These are phyloP conservation scores for Chrysolina haemoptera DNA, from an alignment of 2,888 invertebrate species.

Conservation along the genomic window DNA sequence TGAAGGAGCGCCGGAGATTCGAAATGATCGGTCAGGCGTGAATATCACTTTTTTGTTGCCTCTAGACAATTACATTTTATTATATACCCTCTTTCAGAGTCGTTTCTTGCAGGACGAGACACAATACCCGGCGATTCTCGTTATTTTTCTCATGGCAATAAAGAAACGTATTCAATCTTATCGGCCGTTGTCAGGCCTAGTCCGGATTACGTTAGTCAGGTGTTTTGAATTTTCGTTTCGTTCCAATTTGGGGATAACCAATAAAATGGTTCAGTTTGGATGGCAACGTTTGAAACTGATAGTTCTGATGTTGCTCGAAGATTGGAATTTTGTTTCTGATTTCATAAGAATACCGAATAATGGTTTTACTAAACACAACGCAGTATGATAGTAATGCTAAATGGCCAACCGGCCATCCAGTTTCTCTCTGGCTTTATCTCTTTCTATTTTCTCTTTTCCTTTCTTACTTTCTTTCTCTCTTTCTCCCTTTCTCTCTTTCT, in stretches of 20 bases:
- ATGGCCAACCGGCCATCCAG: no score
- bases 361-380: no score
- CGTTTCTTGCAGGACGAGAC: constrained; percentile 19
- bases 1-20: not conserved
- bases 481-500: no score
- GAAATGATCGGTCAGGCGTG: constrained; percentile 24
- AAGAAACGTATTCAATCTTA: constrained; percentile 39
- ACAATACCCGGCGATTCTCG: constrained; percentile 29
- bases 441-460: no score
- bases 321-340: no score
- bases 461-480: no score
- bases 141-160: constrained; percentile 37
- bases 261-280: not conserved
- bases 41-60: constrained; percentile 18
- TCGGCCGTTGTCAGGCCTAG: constrained; percentile 36
- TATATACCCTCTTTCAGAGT: constrained; percentile 27
- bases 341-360: no score
- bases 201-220: constrained; percentile 29
- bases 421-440: no score
- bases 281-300: not conserved
- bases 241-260: constrained; percentile 18
- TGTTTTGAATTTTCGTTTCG: constrained; percentile 37
- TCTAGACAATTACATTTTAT: constrained; percentile 32
- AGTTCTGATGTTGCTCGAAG: no score
- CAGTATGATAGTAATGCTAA: no score